Conservation (phyloP, 1,140 invertebrate species). For the Ooceraea biroi region DNA sequence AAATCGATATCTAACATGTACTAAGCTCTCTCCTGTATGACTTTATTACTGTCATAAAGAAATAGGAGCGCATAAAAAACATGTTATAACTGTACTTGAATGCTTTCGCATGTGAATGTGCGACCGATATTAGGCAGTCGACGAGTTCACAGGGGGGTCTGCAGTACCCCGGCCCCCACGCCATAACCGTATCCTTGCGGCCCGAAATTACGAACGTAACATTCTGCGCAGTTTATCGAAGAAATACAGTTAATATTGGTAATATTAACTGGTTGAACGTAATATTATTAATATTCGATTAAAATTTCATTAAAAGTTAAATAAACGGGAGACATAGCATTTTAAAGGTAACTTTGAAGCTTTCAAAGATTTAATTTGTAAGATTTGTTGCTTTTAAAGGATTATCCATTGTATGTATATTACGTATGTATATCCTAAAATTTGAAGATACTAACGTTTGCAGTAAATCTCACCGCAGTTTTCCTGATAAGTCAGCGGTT, state of each 20-base stretch:
- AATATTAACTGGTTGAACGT: background rate
- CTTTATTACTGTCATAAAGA: conserved; percentile 26
- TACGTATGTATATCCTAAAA: background rate
- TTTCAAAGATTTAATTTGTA: conserved; percentile 34
- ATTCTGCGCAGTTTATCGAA: conserved; percentile 73
- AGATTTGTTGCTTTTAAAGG: background rate
- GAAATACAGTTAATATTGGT: conserved; percentile 18
- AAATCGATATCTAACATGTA: conserved; percentile 2
- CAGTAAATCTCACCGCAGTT: conserved; percentile 86
- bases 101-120: background rate
- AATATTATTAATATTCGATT: background rate
- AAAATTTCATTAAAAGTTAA: background rate
- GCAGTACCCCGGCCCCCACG: conserved; percentile 78
- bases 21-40: background rate
- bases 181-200: conserved; percentile 83
- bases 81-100: conserved; percentile 50
- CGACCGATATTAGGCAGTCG: conserved; percentile 22
- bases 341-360: background rate
- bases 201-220: conserved; percentile 82
- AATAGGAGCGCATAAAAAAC: background rate
- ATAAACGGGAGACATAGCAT: background rate
- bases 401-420: background rate
- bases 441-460: conserved; percentile 83
- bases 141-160: conserved; percentile 79
- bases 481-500: conserved; percentile 85